Evolutionary conservation across 2,797 vertebrate genomes (phyloP), one percentile per base, ranked within the genome.

Genomic region (Pseudomugil tenellus): DNA sequence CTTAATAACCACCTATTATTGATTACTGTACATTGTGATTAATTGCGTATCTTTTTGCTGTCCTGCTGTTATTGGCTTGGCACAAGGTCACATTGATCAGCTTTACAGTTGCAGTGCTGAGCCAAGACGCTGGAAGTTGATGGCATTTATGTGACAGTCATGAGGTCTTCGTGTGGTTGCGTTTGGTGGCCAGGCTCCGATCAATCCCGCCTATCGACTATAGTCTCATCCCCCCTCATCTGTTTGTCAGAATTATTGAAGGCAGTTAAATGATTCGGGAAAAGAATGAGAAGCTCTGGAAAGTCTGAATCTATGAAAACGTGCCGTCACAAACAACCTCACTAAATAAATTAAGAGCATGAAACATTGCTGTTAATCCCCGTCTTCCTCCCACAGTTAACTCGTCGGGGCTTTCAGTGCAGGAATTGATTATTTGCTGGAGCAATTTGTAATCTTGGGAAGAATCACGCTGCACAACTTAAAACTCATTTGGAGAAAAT

Each of bases 1-100:
- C 78, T 60, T 73, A 76, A 80, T 79, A 76, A 77, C 26, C 57
- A 57, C 68, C 70, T 54, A 63, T 62, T 81, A 88, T 81, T 65
- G 81, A 80, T 91, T 73, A 59, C 76, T 37, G 70, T 57, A 29
- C 63, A 25, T 41, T 49, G 1, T 84, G 84, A 92, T 88, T 83
- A 83, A 89, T 88, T 52, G 58, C 70, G 7, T 63, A 70, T 84
- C 57, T 62, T 77, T 80, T 74, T 54, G 29, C 57, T 19, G 16
- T 59, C 59, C 35, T 35, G 28, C 57, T 46, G 6, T 57, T 60
- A 58, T 74, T 26, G 77, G 74, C 79, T 81, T 67, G 56, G 59
- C 80, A 74, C 79, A 78, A 83, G 86, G 83, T 91, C 83, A 85
- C 46, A 86, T 88, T 54, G 37, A 86, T 86, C 26, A 28, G 51